Evolutionary conservation across 2,888 invertebrate species (phyloP).

Genomic region (Pelosia muscerda): DNA sequence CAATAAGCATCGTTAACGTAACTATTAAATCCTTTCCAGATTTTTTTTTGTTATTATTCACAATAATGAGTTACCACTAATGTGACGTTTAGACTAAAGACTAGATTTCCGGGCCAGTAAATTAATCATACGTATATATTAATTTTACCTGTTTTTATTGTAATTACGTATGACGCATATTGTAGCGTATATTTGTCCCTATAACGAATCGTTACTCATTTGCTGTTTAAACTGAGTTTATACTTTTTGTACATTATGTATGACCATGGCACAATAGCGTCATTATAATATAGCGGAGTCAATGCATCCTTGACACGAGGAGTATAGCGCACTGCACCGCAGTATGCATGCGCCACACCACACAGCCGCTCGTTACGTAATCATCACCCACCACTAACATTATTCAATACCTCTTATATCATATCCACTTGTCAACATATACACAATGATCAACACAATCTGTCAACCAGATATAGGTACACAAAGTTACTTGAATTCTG

Average conservation of each 20-base stretch:
- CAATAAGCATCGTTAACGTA: neutral
- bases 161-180: neutral
- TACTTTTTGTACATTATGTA: constrained; percentile 44
- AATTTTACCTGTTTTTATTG: constrained; percentile 1
- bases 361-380: constrained; percentile 72
- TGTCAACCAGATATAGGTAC: constrained; percentile 12
- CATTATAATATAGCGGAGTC: constrained; percentile 67
- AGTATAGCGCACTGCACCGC: constrained; percentile 54
- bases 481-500: constrained; percentile 27
- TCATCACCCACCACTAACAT: constrained; percentile 67
- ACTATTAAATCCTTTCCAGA: too few species aligned
- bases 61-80: too few species aligned
- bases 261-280: constrained; percentile 74
- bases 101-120: neutral
- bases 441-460: constrained; percentile 34
- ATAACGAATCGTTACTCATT: constrained; percentile 3
- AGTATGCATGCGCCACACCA: constrained; percentile 57
- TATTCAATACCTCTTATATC: constrained; percentile 67
- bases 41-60: too few species aligned
- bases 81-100: neutral
- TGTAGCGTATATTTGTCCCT: neutral
- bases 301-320: constrained; percentile 80
- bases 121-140: constrained; percentile 2
- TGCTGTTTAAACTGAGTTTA: neutral
- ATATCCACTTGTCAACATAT: constrained; percentile 55